These are phyloP conservation scores for Cyanoderma ruficeps DNA, from an alignment of 2,113 vertebrate genomes.

Conservation along the genomic window DNA sequence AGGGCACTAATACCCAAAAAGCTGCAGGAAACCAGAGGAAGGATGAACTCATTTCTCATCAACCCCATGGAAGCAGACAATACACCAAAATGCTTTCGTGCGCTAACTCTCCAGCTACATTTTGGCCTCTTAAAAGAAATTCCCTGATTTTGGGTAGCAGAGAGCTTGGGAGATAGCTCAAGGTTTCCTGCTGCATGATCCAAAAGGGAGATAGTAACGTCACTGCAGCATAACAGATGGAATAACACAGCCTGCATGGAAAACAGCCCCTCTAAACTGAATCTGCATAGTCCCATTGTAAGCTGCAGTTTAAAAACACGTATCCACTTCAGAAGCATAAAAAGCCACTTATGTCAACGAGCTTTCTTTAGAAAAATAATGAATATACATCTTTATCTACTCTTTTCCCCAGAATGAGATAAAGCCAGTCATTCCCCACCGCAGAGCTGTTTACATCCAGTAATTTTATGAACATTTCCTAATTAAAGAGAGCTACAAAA, in stretches of 20 bases:
- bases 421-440: not conserved
- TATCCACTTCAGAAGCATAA: not conserved
- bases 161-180: not conserved
- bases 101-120: not conserved
- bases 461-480: not conserved
- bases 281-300: accelerated
- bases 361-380: not conserved
- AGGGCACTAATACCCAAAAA: not conserved
- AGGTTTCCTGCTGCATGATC: not conserved
- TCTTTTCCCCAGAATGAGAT: not conserved
- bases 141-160: not conserved
- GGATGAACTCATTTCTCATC: not conserved
- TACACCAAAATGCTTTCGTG: accelerated
- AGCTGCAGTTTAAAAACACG: not conserved
- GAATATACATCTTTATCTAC: not conserved
- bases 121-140: not conserved
- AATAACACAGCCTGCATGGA: not conserved
- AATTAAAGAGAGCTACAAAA: not conserved
- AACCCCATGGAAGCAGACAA: not conserved
- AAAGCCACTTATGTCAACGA: not conserved
- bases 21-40: not conserved
- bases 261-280: not conserved
- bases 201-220: not conserved
- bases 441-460: not conserved
- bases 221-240: not conserved